Evolutionary conservation across 2,888 invertebrate species (phyloP), one percentile per base, ranked within the genome.

Genomic region (Acholoe squamosa): DNA sequence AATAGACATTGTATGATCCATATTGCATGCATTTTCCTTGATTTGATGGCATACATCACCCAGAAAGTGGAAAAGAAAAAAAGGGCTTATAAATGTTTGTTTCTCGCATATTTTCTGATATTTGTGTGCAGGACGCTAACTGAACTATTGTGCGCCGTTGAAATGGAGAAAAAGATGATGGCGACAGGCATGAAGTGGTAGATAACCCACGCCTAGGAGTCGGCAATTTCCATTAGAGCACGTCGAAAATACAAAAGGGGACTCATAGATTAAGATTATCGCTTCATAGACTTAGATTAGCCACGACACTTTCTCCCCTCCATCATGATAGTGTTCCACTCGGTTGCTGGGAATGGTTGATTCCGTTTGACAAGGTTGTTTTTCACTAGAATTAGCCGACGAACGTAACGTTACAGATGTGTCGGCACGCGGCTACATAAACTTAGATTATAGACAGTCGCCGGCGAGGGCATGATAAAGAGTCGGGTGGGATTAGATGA

Each of bases 271-370:
- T 54, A 86, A 54, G 86, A 52, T 86, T 86, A 86, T 86, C 54
- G 28, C 86, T 86, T 86, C 86, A 86, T 86, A 86, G 52, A 86
- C 54, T 86, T 54, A 86, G 86, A 86, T 86, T 86, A 86, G 54
- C 86, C 28, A n/a, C 54, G 54, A 28, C 56, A 16, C 28, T 54
- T 54, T 3, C 52, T 28, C 56, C 28, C 16, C 86, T 86, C 28
- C 56, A 86, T 86, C 86, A 54, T 86, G 86, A 86, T 86, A 54
- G 51, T 86, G 52, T 86, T 86, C 86, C 86, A 86, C 86, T 86
- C n/a, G 52, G 28, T 54, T 16, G 33, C 14, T 12, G 16, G 33
- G 54, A 86, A 54, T 86, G 25, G n/a, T 31, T 54, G 86, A 86
- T 86, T 86, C 86, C 28, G 86, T 25, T 86, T 86, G 86, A 86